Base-by-base conservation (phyloP, 2,888 invertebrate species). In the Spodoptera exigua region DNA sequence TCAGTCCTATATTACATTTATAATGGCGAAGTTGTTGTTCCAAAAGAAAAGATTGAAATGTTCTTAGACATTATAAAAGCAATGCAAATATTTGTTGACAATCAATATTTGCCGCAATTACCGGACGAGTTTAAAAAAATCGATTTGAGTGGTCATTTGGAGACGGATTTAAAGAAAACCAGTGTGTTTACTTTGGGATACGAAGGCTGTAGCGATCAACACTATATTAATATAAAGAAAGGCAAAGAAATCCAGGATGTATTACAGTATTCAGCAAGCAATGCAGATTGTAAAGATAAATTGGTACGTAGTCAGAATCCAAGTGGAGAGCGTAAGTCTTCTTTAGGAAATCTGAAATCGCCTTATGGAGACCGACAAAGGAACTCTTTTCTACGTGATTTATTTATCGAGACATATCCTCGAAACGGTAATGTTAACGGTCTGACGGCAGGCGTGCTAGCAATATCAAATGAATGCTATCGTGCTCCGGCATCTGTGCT, bases 1-100 rank as follows among this genome's bases (percentile, higher is more conserved):
- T 94, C 95, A 12, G 94, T 96, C 9, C 91, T 96, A 39, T 95
- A 96, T 78, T 96, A 96, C 79, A 95, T 96, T 65, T 96, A 96
- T 82, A 96, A 96, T 39, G 96, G 96, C 54, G 95, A 95, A 82
- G 95, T 95, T 0, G 87, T 93, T 3, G 88, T 96, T 27, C 94
- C 95, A n/a, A 93, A 94, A 37, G 89, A 93, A n/a, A 93, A 95
- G 61, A 77, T 96, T 17, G 86, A 93, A 48, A 94, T 95, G 45
- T 96, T 96, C 79, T 84, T 96, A 35, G 92, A 95, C 21, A 95
- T 95, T 2, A 94, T 96, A 27, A 89, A 89, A 78, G 84, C 89
- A 2, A 81, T 94, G 83, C 84, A 92, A 83, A 89, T 94, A 78
- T 89, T 86, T 74, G 81, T 94, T 39, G 93, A 93, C 54, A 76